Evolutionary conservation across 1,140 invertebrate species (phyloP), one percentile per base, ranked within the genome.

Genomic region (Drosophila kurseongensis): DNA sequence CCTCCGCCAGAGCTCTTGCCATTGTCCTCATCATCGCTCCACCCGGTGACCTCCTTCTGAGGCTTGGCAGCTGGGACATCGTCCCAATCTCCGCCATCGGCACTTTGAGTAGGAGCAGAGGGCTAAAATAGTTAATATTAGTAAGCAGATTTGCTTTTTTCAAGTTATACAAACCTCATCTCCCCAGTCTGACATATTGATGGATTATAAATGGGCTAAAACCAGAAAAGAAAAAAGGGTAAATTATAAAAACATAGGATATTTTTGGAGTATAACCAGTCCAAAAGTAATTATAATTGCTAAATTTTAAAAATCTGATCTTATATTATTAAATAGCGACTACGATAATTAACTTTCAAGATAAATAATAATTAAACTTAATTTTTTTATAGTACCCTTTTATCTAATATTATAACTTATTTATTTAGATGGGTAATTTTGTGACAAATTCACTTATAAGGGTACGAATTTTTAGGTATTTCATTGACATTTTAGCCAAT

Each of bases 161-260:
- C 4, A 23, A 47, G 0, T 36, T n/a, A 8, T 10, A 29, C 58
- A 54, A 57, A 88, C 84, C 50, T 72, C 69, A 8, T 75, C 68
- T 3, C 51, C 80, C 80, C 80, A 88, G 32, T 89, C 84, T 0
- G 84, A 77, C 84, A 88, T 88, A 7, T 65, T 78, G 2, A 4
- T 45, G 2, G 16, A 0, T 36, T 57, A 9, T 8, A 7, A 29
- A 7, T 42, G 27, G 23, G 12, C 66, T 69, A 13, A 29, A 56
- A 69, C 3, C 4, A 36, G 5, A 13, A 63, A 14, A 9, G 29
- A 23, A 32, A 16, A 27, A 14, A 23, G 42, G 8, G 18, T 23
- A 40, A 52, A 52, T 52, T 32, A 8, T 32, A 32, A 32, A 32
- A 8, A 7, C 6, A 1, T 32, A 32, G 2, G 23, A 23, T 23